Base-by-base conservation (phyloP, 2,888 invertebrate species). In the Hemistola chrysoprasaria region DNA sequence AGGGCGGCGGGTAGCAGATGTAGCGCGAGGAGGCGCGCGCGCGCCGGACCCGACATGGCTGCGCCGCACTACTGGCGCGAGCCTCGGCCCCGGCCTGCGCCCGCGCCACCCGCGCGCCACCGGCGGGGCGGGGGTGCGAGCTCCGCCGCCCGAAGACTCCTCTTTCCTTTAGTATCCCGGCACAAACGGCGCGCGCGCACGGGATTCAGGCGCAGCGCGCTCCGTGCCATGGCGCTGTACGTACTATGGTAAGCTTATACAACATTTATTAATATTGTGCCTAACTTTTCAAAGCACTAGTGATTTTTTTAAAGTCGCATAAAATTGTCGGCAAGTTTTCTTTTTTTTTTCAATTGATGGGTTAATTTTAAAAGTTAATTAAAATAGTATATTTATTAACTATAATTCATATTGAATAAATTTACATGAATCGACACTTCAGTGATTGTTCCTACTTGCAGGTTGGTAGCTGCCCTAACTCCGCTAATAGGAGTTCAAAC, bases 41-140 rank as follows among this genome's bases (percentile, higher is more conserved):
- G 85, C 85, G 81, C 84, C 85, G 80, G 86, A 77, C 86, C 85
- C 78, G 87, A 80, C 86, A 87, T 87, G 86, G 83, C 85, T 84
- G 82, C 79, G 82, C 80, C 78, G 75, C 83, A 77, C 80, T 83
- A 85, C 83, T 84, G 83, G 80, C 67, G 79, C 76, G 75, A 79
- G 80, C 78, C 76, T 75, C 71, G 70, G 55, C 65, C 49, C 39
- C 59, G 53, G 53, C 31, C 60, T 33, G 34, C 22, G 55, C 47
- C 62, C 56, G 64, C 62, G 54, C 56, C 50, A 61, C 57, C 59
- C 60, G 63, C 59, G 62, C 59, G 59, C 63, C n/a, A 53, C 55
- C 49, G 48, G 59, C 58, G 46, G 53, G 75, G 79, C 71, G 78
- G 80, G 81, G 77, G 82, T 66, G 70, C 51, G 57, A 71, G 53